These are phyloP conservation scores for Agelas oroides DNA, from an alignment of 37 sponge, comb jelly and placozoan genomes.

Conservation along the genomic window DNA sequence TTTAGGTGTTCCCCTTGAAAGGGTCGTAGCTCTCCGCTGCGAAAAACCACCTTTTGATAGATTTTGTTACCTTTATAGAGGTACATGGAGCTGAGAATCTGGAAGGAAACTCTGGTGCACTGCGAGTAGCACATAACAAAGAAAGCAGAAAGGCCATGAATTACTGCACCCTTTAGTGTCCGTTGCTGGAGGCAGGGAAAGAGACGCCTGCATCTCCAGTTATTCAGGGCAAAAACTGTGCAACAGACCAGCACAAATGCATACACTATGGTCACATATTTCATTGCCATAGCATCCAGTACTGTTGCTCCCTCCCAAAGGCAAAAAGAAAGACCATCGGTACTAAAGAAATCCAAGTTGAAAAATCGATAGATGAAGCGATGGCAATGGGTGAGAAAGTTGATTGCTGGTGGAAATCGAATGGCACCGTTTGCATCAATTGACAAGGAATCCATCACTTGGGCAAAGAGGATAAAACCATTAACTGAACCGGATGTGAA, in stretches of 20 bases:
- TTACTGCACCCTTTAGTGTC: not conserved
- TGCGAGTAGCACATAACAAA: constrained; percentile 54
- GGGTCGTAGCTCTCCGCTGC: constrained; percentile 19
- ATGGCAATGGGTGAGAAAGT: not conserved
- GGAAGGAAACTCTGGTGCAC: constrained; percentile 43
- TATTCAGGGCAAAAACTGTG: not conserved
- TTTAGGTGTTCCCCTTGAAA: constrained; percentile 33
- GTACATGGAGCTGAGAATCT: constrained; percentile 9
- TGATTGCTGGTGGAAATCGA: not conserved
- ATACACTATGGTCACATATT: constrained; percentile 46
- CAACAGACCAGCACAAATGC: constrained; percentile 22
- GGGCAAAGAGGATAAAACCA: constrained; percentile 48
- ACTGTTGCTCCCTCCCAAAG: constrained; percentile 49
- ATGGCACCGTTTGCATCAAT: constrained; percentile 22
- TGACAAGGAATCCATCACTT: constrained; percentile 15
- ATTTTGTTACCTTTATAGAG: not conserved
- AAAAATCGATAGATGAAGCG: constrained; percentile 34
- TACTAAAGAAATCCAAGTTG: constrained; percentile 54
- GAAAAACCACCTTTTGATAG: not conserved
- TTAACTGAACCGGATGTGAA: constrained; percentile 45
- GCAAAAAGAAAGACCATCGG: constrained; percentile 43
- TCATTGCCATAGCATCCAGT: constrained; percentile 40
- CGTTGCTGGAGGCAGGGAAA: not conserved
- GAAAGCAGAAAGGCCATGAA: constrained; percentile 45
- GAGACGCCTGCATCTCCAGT: not conserved